phyloP scores from a whole-genome alignment of 2,113 vertebrate species.

The Aythya baeri region DNA sequence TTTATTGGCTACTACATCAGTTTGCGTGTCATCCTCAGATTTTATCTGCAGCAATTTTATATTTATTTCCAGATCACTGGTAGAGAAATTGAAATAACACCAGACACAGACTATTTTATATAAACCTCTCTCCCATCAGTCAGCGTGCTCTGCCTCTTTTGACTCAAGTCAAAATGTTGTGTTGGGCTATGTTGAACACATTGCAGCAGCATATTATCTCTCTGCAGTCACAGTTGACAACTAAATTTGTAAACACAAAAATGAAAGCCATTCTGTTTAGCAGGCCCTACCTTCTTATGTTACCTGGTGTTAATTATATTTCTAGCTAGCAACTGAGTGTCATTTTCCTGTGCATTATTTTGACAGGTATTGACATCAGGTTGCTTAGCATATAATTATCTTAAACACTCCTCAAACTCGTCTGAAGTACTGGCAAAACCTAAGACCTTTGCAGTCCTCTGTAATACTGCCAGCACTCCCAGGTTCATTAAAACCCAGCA shows the following conservation, averaged over 20 bases:
- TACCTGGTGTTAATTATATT: background rate
- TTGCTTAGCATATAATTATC: background rate
- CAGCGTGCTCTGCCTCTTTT: background rate
- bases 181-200: background rate
- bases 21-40: constrained; percentile 11
- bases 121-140: background rate
- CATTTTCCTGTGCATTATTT: background rate
- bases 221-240: background rate
- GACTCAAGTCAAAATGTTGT: background rate
- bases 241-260: background rate
- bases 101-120: background rate
- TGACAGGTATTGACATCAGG: background rate
- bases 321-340: background rate
- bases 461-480: background rate
- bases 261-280: background rate
- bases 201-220: background rate
- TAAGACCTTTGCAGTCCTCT: background rate
- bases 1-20: background rate
- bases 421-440: background rate
- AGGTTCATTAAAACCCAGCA: constrained; percentile 21
- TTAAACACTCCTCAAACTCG: background rate
- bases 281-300: background rate
- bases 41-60: constrained; percentile 33
- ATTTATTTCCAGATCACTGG: background rate
- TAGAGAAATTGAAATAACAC: constrained; percentile 26